A percentile compares a stretch with the other conserved stretches of the same genome.
Conservation (phyloP, 2,113 vertebrate genomes). For the Vulpes ferrilata region DNA sequence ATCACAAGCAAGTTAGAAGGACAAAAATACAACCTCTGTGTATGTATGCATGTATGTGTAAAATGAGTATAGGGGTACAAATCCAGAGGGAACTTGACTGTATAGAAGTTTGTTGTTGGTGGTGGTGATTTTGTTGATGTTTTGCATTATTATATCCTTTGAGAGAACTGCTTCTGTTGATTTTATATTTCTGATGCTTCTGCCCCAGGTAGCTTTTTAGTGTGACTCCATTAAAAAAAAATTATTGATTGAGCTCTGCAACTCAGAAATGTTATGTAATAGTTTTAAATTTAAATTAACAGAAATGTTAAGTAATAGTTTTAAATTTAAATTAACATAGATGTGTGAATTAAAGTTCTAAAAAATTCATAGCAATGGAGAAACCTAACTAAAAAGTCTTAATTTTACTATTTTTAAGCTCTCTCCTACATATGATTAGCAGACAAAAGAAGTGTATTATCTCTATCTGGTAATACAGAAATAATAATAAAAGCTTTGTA, state of each 20-base stretch:
- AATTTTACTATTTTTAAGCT: conserved; percentile 15
- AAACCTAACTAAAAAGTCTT: not conserved
- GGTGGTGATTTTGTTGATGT: not conserved
- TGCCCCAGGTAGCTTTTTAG: not conserved
- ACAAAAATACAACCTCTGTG: not conserved
- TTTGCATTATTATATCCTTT: conserved; percentile 40
- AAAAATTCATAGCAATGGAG: not conserved
- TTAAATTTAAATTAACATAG: conserved; percentile 25
- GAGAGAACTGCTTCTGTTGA: not conserved
- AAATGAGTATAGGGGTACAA: not conserved
- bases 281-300: conserved; percentile 17
- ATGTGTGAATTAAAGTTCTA: not conserved
- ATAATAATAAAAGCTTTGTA: not conserved
- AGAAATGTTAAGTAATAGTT: not conserved
- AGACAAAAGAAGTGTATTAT: not conserved
- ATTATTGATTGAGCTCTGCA: not conserved
- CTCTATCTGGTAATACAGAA: not conserved
- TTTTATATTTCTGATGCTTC: conserved; percentile 3
- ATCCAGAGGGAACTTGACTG: not conserved
- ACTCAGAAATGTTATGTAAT: conserved; percentile 2
- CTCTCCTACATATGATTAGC: not conserved
- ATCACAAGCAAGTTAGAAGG: not conserved
- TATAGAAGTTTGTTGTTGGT: not conserved
- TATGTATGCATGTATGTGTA: not conserved
- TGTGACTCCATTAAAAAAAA: not conserved